These are phyloP conservation scores for Cryptocephalus primarius DNA, from an alignment of 2,888 invertebrate genomes.

Conservation along the genomic window DNA sequence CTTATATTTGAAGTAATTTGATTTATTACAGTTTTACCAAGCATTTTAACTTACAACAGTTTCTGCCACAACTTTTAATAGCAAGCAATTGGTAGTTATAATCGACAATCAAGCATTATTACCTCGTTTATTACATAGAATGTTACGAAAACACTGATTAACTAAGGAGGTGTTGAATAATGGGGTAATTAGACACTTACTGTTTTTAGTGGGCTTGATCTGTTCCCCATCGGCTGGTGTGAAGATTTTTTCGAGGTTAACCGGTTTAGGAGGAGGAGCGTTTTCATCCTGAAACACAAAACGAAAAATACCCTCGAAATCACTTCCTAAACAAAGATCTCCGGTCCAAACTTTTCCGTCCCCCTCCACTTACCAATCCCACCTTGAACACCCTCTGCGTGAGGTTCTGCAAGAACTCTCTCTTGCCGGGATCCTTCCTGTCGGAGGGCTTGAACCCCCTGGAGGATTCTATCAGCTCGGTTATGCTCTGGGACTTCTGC, in stretches of 20 bases:
- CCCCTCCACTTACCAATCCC: conserved; percentile 71
- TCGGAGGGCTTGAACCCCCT: conserved; percentile 81
- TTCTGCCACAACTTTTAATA: too few species aligned
- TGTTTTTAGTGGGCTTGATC: conserved; percentile 55
- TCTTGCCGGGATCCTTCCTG: conserved; percentile 69
- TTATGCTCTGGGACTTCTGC: conserved; percentile 29
- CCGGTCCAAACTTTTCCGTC: too few species aligned
- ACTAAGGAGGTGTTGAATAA: too few species aligned
- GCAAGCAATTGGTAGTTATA: too few species aligned
- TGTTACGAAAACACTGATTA: too few species aligned
- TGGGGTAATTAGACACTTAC: conserved; percentile 21
- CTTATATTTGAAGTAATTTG: too few species aligned
- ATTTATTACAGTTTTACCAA: too few species aligned
- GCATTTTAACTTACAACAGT: too few species aligned
- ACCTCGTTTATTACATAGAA: too few species aligned
- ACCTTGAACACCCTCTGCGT: conserved; percentile 74
- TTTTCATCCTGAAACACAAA: conserved; percentile 49
- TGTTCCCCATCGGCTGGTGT: conserved; percentile 75
- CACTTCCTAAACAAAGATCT: too few species aligned
- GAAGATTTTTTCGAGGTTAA: conserved; percentile 79
- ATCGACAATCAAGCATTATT: too few species aligned
- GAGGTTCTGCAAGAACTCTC: conserved; percentile 66
- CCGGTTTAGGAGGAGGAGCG: conserved; percentile 50
- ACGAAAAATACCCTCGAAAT: conserved; percentile 2
- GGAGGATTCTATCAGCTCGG: conserved; percentile 53